phyloP scores from a whole-genome alignment of 2,888 invertebrate species.

The Calliopum simillimum region DNA sequence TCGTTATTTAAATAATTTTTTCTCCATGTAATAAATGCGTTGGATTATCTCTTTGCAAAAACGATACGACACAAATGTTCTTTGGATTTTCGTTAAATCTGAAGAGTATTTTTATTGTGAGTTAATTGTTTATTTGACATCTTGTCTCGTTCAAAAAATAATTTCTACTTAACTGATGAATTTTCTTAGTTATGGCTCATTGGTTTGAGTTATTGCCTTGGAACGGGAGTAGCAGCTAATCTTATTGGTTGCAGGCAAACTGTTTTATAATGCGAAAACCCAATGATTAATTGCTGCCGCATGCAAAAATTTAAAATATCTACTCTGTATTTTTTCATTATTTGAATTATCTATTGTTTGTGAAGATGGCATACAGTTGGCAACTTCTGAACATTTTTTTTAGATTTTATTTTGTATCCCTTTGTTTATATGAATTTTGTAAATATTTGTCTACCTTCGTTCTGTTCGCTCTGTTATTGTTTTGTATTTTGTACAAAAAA shows the following conservation, averaged over 20 bases:
- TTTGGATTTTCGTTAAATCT: too few species aligned
- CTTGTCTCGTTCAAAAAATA: conserved; percentile 13
- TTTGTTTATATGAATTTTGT: not conserved
- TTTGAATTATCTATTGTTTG: not conserved
- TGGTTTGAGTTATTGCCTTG: not conserved
- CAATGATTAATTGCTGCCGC: conserved; percentile 12
- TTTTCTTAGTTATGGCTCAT: not conserved
- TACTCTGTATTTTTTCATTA: too few species aligned
- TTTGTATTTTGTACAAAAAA: too few species aligned
- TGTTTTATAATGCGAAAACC: not conserved
- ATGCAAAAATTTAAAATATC: conserved; percentile 1
- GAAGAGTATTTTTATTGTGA: conserved; percentile 6
- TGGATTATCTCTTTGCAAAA: too few species aligned
- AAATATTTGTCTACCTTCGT: conserved; percentile 9
- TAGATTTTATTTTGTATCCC: not conserved
- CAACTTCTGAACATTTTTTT: not conserved
- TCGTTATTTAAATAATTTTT: too few species aligned
- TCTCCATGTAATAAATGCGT: too few species aligned
- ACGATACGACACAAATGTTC: too few species aligned
- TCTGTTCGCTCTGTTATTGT: too few species aligned
- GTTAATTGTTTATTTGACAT: conserved; percentile 36
- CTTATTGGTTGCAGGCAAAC: too few species aligned
- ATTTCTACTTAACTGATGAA: not conserved
- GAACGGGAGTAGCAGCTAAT: not conserved
- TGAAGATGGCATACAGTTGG: not conserved